Evolutionary conservation across 2,797 vertebrate genomes (phyloP), one percentile per base, ranked within the genome.

Genomic region (Tauraco hartlaubi): DNA sequence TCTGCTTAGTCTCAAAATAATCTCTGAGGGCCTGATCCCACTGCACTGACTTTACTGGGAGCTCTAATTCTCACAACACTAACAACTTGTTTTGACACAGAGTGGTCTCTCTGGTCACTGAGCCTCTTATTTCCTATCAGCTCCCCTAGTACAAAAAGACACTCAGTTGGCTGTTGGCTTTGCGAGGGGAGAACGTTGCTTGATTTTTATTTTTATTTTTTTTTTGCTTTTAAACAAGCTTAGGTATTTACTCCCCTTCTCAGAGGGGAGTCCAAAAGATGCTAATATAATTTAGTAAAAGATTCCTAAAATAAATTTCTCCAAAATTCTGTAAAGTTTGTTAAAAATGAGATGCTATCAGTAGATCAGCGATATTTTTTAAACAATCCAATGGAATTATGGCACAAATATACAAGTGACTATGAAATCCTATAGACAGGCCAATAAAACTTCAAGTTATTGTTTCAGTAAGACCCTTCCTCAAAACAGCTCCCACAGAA

Each of bases 381-480:
- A 39, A 72, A 15, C 9, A 82, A 41, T 56, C 75, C 64, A 14
- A 4, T 8, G 16, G 59, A 92, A 88, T 51, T 26, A 68, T 0
- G 35, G 79, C 63, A 69, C 51, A 84, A 88, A 88, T 48, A 20
- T 8, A 61, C 66, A 52, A 55, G 29, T 8, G 33, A 5, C 43
- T 49, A 22, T 13, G 33, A 90, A 95, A 95, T 37, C 67, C 85
- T 68, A 58, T 0, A 71, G 83, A 73, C 51, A 61, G 49, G 2
- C 73, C 59, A 79, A 68, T 54, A 92, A 95, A 95, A 74, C 59
- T 74, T 39, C 74, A 69, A 19, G 4, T 59, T 66, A 81, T 26
- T 1, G 0, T 73, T 79, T 79, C 91, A 85, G 9, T 79, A 69
- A 92, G 78, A 79, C 49, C 88, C 61, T 75, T 54, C 72, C 85